Percentiles rank a stretch among this genome's conserved stretches.
Evolutionary conservation across 1,140 invertebrate species (phyloP).

Genomic region (Episyrphus balteatus): DNA sequence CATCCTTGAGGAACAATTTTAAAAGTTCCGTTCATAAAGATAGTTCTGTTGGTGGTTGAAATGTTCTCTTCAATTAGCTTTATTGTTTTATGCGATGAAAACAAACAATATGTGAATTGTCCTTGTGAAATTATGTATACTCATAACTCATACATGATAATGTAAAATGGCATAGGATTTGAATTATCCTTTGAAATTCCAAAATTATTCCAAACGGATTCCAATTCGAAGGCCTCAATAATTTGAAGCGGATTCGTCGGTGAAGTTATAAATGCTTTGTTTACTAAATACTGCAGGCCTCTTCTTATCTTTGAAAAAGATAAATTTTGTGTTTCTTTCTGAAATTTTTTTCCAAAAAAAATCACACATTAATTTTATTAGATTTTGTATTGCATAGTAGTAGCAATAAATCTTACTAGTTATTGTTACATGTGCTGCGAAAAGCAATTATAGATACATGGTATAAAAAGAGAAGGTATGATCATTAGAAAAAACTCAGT

Average conservation of each 20-base stretch:
- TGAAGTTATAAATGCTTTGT: neutral
- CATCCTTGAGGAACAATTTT: too few species aligned
- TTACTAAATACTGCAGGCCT: neutral
- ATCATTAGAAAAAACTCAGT: too few species aligned
- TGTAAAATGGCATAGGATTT: slow-evolving; percentile 2
- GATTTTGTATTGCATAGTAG: too few species aligned
- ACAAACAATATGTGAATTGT: neutral
- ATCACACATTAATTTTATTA: too few species aligned
- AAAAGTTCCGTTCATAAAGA: too few species aligned
- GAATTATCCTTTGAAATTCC: neutral
- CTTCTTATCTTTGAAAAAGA: neutral
- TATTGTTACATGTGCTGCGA: too few species aligned
- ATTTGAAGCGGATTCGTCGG: neutral
- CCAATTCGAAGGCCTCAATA: neutral
- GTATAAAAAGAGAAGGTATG: too few species aligned
- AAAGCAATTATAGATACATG: too few species aligned
- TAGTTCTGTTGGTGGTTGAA: too few species aligned
- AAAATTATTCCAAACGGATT: neutral
- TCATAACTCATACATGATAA: too few species aligned
- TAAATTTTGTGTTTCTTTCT: neutral
- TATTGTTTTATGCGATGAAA: neutral
- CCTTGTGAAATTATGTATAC: neutral
- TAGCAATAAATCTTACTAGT: too few species aligned
- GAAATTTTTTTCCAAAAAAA: neutral
- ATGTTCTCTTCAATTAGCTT: neutral